These are phyloP conservation scores for Amphiduros pacificus DNA, from an alignment of 2,888 invertebrate genomes.

Conservation along the genomic window DNA sequence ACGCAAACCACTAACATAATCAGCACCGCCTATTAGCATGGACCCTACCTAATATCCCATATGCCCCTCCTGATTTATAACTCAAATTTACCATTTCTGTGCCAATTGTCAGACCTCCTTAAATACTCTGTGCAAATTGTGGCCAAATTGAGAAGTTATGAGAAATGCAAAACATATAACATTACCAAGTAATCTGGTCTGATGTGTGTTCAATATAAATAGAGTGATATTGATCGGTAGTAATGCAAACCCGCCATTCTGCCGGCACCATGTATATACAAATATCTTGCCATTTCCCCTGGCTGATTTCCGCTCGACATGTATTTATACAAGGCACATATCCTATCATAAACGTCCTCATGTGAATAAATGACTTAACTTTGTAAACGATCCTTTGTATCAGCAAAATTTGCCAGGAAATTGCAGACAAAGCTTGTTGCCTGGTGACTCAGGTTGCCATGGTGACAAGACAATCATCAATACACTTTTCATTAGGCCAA, in stretches of 20 bases:
- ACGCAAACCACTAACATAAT: no score
- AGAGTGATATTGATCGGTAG: neutral
- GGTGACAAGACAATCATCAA: slow-evolving; percentile 16
- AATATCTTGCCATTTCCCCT: neutral
- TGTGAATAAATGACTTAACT: neutral
- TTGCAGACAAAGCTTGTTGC: slow-evolving; percentile 10
- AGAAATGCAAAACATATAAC: neutral
- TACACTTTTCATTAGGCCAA: no score
- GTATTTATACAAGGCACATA: neutral
- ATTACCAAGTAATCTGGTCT: neutral
- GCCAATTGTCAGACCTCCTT: no score
- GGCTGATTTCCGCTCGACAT: neutral
- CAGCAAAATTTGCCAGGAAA: slow-evolving; percentile 12
- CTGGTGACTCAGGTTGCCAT: slow-evolving; percentile 14
- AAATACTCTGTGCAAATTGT: no score
- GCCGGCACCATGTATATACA: neutral
- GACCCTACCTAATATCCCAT: no score
- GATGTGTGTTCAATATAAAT: neutral
- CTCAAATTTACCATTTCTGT: no score
- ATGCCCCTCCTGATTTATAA: no score
- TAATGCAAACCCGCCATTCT: neutral
- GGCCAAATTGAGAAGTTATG: neutral
- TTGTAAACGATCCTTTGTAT: neutral
- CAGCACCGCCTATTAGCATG: no score
- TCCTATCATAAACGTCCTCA: slow-evolving; percentile 1